These are phyloP conservation scores for Neria commutata DNA, from an alignment of 2,888 invertebrate species.

Conservation along the genomic window DNA sequence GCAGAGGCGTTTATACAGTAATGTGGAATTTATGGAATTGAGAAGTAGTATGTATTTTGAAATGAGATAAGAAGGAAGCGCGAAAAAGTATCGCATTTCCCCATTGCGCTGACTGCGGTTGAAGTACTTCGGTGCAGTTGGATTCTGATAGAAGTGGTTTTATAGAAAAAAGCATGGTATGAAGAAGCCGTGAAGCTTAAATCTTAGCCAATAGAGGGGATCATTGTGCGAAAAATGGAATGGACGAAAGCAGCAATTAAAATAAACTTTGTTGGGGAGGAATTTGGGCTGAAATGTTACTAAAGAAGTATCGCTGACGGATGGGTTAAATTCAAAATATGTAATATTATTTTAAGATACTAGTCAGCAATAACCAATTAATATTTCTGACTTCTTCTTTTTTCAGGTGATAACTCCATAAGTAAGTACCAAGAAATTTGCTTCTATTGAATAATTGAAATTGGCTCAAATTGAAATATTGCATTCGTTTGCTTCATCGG, in stretches of 20 bases:
- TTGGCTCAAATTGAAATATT: slow-evolving; percentile 47
- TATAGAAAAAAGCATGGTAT: too few relatives aligned
- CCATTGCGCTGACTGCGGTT: slow-evolving; percentile 11
- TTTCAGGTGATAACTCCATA: slow-evolving; percentile 60
- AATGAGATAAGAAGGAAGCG: slow-evolving; percentile 41
- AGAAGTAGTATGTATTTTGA: slow-evolving; percentile 35
- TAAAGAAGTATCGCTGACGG: too few relatives aligned
- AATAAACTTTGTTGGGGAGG: too few relatives aligned
- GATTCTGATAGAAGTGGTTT: slow-evolving; percentile 22
- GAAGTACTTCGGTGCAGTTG: slow-evolving; percentile 23
- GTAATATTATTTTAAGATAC: background rate
- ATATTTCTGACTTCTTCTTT: slow-evolving; percentile 16
- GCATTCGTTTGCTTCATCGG: slow-evolving; percentile 51
- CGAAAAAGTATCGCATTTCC: slow-evolving; percentile 19
- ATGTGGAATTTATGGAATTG: slow-evolving; percentile 33
- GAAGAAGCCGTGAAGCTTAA: too few relatives aligned
- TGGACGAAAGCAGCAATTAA: too few relatives aligned
- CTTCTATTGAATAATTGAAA: slow-evolving; percentile 32
- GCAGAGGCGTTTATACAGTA: slow-evolving; percentile 35
- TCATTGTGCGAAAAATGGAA: too few relatives aligned
- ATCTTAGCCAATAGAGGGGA: too few relatives aligned
- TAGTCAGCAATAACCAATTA: background rate
- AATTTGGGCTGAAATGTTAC: too few relatives aligned
- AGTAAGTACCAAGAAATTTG: slow-evolving; percentile 55
- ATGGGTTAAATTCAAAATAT: background rate